Evolutionary conservation across 2,888 invertebrate genomes (phyloP).

Genomic region (Petrophora chlorosata): DNA sequence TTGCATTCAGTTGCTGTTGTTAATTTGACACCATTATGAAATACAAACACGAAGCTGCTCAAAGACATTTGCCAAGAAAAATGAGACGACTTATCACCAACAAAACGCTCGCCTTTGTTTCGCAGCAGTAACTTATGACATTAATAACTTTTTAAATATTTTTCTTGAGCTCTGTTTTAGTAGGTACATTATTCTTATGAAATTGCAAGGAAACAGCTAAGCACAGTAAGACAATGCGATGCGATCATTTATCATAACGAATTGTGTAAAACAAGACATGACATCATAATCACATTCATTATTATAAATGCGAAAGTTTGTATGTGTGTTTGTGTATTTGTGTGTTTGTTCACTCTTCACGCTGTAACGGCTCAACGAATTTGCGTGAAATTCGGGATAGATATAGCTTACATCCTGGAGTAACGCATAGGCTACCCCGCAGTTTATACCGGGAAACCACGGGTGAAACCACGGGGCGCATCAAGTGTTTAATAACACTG

Average conservation of each 20-base stretch:
- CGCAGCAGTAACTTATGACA: slow-evolving; percentile 20
- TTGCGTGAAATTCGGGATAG: too few species aligned
- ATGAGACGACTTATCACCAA: slow-evolving; percentile 27
- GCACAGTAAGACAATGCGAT: neutral
- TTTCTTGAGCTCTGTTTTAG: slow-evolving; percentile 11
- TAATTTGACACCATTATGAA: slow-evolving; percentile 17
- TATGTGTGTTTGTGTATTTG: too few species aligned
- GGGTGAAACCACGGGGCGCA: too few species aligned
- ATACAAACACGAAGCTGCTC: slow-evolving; percentile 20
- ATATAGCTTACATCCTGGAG: too few species aligned
- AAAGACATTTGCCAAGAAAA: slow-evolving; percentile 23
- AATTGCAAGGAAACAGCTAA: slow-evolving; percentile 10
- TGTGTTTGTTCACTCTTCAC: too few species aligned
- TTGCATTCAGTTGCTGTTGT: neutral
- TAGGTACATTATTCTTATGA: slow-evolving; percentile 8
- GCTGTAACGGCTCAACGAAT: too few species aligned
- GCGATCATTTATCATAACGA: neutral
- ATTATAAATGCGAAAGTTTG: too few species aligned
- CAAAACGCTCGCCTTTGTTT: slow-evolving; percentile 24
- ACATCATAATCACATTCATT: too few species aligned
- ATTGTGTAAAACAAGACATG: too few species aligned
- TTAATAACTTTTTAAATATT: slow-evolving; percentile 28
- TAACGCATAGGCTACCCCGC: too few species aligned
- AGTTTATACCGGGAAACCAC: too few species aligned
- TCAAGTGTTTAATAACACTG: too few species aligned